These are phyloP conservation scores for Orientallactaga sibirica DNA, from an alignment of 2,797 vertebrate species.

Conservation along the genomic window DNA sequence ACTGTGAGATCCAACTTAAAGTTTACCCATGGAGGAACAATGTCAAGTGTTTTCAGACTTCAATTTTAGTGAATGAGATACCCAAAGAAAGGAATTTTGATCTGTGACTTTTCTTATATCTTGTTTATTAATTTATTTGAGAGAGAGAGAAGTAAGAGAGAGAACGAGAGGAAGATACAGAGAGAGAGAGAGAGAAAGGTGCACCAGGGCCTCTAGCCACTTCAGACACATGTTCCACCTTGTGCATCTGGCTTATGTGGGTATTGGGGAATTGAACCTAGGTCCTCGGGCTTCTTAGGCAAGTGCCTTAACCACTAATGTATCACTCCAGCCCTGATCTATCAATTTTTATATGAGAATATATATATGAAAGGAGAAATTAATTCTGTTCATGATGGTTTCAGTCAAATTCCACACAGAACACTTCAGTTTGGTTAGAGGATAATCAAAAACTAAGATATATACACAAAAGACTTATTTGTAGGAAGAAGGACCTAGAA, in stretches of 20 bases:
- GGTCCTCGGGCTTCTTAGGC: no score
- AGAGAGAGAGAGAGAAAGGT: no score
- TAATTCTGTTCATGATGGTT: background rate
- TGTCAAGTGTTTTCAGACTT: background rate
- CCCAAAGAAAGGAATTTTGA: conserved; percentile 30
- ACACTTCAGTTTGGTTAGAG: background rate
- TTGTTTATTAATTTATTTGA: no score
- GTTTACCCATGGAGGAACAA: background rate
- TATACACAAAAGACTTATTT: background rate
- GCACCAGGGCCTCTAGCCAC: no score
- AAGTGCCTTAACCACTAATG: no score
- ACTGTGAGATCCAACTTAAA: conserved; percentile 25
- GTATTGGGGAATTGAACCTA: no score
- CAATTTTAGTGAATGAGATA: background rate
- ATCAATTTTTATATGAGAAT: background rate
- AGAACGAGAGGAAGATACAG: no score
- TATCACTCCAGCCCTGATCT: no score
- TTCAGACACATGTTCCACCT: no score
- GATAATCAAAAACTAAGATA: background rate
- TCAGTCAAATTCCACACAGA: background rate
- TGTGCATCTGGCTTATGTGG: no score
- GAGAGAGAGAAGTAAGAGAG: no score
- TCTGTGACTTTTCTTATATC: background rate
- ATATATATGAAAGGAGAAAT: conserved; percentile 41
- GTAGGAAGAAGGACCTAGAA: background rate